Base-by-base conservation (phyloP, 2,888 invertebrate species). In the Glomeris marginata region DNA sequence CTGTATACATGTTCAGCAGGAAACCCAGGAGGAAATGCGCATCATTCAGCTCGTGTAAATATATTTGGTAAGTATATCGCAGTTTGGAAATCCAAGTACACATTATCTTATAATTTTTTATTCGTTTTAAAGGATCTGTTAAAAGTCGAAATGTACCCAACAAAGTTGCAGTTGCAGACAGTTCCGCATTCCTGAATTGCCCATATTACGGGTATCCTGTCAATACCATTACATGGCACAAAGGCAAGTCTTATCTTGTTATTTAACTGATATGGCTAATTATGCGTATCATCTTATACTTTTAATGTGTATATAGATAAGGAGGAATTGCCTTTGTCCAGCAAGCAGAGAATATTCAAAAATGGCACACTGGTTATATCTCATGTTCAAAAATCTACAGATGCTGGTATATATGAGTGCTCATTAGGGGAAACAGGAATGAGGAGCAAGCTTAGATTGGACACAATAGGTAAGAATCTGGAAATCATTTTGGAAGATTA, bases 331-430 rank as follows among this genome's bases (percentile, higher is more conserved):
- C 50, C 46, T 16, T 18, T 18, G 11, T 46, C 34, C 10, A 3
- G 38, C n/a, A 33, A 41, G 8, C 46, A 46, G 21, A 41, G 11
- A 3, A 2, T 34, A 13, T 41, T 46, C 1, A 16, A 40, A 20
- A 50, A 50, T 47, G 50, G 50, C 18, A 50, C 45, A 11, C 21
- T 50, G 2, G 20, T 33, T 1, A 33, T 35, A 1, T 6, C 4
- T 13, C 18, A 37, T 1, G 15, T 47, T 10, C 34, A n/a, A 13
- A 50, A 47, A 21, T 20, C 22, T 11, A 20, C 41, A 1, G 50
- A 50, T 50, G 6, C 41, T 11, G 50, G 50, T 8, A 41, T 35
- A 40, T 50, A 50, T n/a, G 34, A 46, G 11, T 50, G 50, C 18
- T 15, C 28, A 8, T 8, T 28, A 28, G 28, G 28, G 28, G 4